Evolutionary conservation across 2,113 vertebrate species (phyloP).

Genomic region (Nycticebus coucang): DNA sequence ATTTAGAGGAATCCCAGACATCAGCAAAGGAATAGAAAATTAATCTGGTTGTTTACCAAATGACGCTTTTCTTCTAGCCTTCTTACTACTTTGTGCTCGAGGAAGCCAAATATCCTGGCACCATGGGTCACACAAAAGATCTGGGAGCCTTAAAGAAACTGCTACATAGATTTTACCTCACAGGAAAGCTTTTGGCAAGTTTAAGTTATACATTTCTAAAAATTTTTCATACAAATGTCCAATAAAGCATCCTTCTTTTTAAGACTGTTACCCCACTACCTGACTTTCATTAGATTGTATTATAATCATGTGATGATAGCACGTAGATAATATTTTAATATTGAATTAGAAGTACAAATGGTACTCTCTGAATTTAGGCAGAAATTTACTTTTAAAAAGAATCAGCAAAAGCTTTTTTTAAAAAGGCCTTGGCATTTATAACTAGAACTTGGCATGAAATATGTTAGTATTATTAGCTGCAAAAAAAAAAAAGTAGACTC

Average conservation of each 20-base stretch:
- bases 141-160: constrained; percentile 23
- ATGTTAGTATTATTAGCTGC: constrained; percentile 7
- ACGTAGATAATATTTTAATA: constrained; percentile 25
- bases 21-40: constrained; percentile 60
- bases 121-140: constrained; percentile 42
- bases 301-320: neutral
- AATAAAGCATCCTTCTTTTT: neutral
- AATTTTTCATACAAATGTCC: neutral
- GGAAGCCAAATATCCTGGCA: constrained; percentile 10
- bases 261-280: neutral
- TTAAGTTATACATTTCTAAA: neutral
- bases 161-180: neutral
- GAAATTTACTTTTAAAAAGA: constrained; percentile 41
- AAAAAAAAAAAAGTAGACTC: neutral
- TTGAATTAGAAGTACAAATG: neutral
- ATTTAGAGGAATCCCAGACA: constrained; percentile 60
- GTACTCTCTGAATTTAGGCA: constrained; percentile 9
- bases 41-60: constrained; percentile 72
- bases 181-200: constrained; percentile 39
- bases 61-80: constrained; percentile 42
- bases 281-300: constrained; percentile 29
- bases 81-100: constrained; percentile 37
- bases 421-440: constrained; percentile 59
- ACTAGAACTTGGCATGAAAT: constrained; percentile 42
- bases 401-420: constrained; percentile 36